Evolutionary conservation across 2,797 vertebrate species (phyloP).

Genomic region (Hippocampus kuda): DNA sequence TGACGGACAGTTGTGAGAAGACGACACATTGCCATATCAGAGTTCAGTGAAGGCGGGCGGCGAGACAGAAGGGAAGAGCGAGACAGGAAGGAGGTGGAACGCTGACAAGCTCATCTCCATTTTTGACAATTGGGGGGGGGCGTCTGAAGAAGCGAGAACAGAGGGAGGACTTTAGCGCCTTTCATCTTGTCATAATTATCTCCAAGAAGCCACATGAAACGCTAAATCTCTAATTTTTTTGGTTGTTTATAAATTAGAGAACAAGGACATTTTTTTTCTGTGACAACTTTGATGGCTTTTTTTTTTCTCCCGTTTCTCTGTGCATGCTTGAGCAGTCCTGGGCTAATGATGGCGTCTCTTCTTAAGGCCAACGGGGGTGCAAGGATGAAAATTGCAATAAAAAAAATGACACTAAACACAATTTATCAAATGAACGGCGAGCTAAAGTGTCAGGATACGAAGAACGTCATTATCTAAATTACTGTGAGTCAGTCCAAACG

Average conservation of each 20-base stretch:
- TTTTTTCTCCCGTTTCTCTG: constrained; percentile 41
- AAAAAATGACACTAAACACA: constrained; percentile 64
- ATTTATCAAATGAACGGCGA: constrained; percentile 57
- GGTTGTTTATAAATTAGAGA: constrained; percentile 73
- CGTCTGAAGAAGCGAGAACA: constrained; percentile 69
- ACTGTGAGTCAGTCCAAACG: constrained; percentile 23
- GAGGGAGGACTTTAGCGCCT: constrained; percentile 70
- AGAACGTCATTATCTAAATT: constrained; percentile 50
- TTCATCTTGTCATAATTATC: constrained; percentile 77
- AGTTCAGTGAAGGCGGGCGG: constrained; percentile 61
- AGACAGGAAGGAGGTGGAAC: constrained; percentile 41
- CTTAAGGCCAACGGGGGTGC: constrained; percentile 38
- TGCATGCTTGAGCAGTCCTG: constrained; percentile 60
- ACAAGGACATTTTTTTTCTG: constrained; percentile 60
- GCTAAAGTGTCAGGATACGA: constrained; percentile 53
- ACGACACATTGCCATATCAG: constrained; percentile 52
- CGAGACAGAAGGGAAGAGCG: constrained; percentile 38
- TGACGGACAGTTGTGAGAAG: constrained; percentile 60
- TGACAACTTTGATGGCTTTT: constrained; percentile 69
- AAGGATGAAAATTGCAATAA: constrained; percentile 61
- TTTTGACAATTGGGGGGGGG: constrained; percentile 73
- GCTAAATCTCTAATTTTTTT: constrained; percentile 66
- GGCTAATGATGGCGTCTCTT: constrained; percentile 62
- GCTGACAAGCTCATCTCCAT: constrained; percentile 74
- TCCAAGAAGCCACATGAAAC: constrained; percentile 72